Conservation (phyloP, 2,113 vertebrate genomes). For the Crotalus horridus region DNA sequence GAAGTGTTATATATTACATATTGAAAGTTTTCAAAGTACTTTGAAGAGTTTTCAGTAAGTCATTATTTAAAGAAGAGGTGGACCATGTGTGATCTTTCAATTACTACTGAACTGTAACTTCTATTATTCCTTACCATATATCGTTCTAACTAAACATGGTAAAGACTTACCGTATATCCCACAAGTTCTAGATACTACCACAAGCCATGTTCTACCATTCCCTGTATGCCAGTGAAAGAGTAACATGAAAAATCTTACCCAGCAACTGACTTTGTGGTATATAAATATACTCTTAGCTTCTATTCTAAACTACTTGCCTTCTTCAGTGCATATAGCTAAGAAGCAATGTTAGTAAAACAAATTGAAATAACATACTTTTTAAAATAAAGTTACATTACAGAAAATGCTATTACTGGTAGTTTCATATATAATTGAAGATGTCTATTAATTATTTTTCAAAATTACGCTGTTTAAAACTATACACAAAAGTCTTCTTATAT, state of each 20-base stretch:
- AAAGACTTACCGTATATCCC: background rate
- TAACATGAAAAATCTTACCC: background rate
- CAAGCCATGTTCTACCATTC: background rate
- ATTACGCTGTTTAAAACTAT: background rate
- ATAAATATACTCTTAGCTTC: background rate
- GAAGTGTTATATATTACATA: background rate
- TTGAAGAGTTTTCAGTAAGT: background rate
- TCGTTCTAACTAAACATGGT: background rate
- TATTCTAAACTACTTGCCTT: background rate
- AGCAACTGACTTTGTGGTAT: background rate
- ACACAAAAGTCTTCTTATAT: background rate
- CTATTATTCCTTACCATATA: background rate
- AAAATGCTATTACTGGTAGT: background rate
- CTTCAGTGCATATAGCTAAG: background rate
- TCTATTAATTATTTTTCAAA: background rate
- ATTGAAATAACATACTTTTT: background rate
- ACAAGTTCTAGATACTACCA: background rate
- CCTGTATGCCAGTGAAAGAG: background rate
- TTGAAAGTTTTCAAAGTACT: background rate
- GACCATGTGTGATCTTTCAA: background rate
- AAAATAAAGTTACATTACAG: background rate
- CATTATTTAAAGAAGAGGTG: background rate
- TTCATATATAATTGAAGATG: background rate
- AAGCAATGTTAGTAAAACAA: background rate
- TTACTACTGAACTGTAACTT: background rate